Evolutionary conservation across 2,113 vertebrate genomes (phyloP).

Genomic region (Anguilla rostrata): DNA sequence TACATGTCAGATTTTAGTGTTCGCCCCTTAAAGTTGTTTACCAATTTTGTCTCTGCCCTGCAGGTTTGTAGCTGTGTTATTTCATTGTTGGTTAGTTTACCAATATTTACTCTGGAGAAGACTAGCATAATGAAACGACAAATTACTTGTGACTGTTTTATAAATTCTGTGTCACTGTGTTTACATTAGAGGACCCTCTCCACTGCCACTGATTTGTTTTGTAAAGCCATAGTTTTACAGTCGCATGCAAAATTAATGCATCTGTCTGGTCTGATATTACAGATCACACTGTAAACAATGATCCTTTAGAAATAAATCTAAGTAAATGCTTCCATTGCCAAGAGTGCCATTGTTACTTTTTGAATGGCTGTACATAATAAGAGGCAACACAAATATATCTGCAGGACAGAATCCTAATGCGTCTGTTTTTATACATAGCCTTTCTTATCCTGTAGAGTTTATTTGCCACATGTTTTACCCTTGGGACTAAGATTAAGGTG

Average conservation of each 20-base stretch:
- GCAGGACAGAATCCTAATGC: background rate
- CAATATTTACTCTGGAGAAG: slow-evolving; percentile 2
- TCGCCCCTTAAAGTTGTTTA: slow-evolving; percentile 7
- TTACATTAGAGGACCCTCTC: background rate
- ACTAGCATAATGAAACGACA: background rate
- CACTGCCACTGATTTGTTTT: background rate
- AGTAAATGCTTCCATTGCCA: background rate
- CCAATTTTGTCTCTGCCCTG: background rate
- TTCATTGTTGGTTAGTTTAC: slow-evolving; percentile 9
- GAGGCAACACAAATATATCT: background rate
- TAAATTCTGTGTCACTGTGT: background rate
- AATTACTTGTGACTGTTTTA: slow-evolving; percentile 7
- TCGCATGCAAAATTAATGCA: background rate
- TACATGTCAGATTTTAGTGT: slow-evolving; percentile 6
- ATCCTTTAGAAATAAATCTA: background rate
- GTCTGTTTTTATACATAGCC: background rate
- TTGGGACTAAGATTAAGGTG: no score
- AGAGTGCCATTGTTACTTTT: background rate
- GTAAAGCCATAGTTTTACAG: background rate
- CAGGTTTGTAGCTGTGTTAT: background rate
- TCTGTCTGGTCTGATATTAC: background rate
- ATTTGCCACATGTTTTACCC: no score
- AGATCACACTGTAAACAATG: background rate
- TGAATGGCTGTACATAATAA: background rate
- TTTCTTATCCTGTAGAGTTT: no score